Evolutionary conservation across 2,797 vertebrate species (phyloP).

Genomic region (Eurystomus glaucurus): DNA sequence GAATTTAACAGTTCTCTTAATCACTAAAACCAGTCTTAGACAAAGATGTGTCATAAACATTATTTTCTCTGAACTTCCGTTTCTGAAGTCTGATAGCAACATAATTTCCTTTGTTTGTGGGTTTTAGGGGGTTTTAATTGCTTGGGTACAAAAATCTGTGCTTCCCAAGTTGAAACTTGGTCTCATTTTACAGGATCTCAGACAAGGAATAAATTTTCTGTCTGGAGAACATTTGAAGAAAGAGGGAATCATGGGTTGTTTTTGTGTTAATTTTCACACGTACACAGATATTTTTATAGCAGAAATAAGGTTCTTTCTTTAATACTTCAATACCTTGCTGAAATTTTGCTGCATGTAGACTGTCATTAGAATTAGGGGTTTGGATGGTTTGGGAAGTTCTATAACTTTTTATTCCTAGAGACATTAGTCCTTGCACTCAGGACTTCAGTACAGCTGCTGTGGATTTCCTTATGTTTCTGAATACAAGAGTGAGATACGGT

Average conservation of each 20-base stretch:
- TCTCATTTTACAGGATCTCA: not conserved
- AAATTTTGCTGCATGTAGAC: not conserved
- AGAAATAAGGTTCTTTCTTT: not conserved
- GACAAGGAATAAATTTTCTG: not conserved
- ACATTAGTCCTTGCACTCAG: not conserved
- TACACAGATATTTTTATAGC: not conserved
- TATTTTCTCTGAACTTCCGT: not conserved
- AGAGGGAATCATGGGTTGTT: rapidly evolving
- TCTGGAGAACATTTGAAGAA: not conserved
- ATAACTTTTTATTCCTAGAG: rapidly evolving
- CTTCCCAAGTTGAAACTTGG: not conserved
- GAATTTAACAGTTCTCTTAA: not conserved
- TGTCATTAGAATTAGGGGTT: not conserved
- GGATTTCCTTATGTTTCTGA: not conserved
- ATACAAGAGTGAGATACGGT: not conserved
- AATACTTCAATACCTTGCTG: not conserved
- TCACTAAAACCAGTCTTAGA: not conserved
- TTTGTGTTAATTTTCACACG: not conserved
- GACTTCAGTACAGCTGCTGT: not conserved
- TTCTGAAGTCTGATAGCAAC: not conserved
- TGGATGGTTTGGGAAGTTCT: not conserved
- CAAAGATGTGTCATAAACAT: not conserved
- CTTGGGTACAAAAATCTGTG: not conserved
- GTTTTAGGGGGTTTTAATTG: not conserved
- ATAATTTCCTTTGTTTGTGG: not conserved